These are phyloP conservation scores for Onthophagus taurus DNA, from an alignment of 1,140 invertebrate genomes.

Conservation along the genomic window DNA sequence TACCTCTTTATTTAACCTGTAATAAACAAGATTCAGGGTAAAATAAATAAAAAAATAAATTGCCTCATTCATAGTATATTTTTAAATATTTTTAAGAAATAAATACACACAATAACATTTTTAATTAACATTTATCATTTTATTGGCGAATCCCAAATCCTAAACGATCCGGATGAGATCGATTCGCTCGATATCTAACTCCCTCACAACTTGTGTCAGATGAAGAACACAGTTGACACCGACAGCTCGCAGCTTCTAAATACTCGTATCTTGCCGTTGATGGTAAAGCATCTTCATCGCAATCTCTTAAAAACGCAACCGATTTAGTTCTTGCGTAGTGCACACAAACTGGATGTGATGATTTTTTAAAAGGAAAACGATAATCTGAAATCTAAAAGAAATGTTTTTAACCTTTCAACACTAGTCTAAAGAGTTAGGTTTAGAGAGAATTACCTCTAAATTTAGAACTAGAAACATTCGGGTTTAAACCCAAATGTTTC, in stretches of 20 bases:
- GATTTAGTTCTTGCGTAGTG: constrained; percentile 53
- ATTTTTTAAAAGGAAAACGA: constrained; percentile 76
- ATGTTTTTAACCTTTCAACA: constrained; percentile 2
- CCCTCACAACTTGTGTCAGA: constrained; percentile 39
- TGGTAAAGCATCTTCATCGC: constrained; percentile 50
- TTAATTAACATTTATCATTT: no score
- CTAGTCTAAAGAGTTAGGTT: neutral
- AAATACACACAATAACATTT: no score
- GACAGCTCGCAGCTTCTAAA: constrained; percentile 52
- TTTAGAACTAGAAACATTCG: no score
- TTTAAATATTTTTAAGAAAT: no score
- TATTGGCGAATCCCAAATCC: constrained; percentile 19
- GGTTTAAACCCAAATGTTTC: no score
- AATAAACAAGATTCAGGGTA: no score
- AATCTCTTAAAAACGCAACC: constrained; percentile 48
- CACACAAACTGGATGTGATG: constrained; percentile 74
- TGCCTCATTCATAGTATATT: no score
- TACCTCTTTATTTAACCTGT: no score
- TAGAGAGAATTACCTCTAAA: no score
- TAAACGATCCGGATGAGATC: constrained; percentile 28
- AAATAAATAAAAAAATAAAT: no score
- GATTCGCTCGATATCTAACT: constrained; percentile 39
- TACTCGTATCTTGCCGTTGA: constrained; percentile 50
- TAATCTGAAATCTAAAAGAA: constrained; percentile 63
- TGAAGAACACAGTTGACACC: constrained; percentile 33